phyloP scores from a whole-genome alignment of 2,888 invertebrate species.

The Caenorhabditis sp. region DNA sequence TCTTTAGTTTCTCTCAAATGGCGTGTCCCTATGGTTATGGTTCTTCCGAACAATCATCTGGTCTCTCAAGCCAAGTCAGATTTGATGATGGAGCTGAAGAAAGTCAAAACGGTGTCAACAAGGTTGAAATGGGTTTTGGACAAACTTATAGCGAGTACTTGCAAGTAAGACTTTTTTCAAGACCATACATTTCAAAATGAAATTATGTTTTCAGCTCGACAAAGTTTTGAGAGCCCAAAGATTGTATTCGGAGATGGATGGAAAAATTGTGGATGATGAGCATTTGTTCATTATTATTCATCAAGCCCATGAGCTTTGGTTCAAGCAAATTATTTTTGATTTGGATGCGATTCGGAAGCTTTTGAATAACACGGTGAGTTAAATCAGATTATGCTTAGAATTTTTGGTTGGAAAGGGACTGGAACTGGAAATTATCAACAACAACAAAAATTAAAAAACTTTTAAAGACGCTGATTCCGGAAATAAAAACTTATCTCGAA shows the following conservation, averaged over 20 bases:
- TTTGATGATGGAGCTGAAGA: conserved; percentile 44
- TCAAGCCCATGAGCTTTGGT: conserved; percentile 92
- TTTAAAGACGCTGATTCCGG: no score
- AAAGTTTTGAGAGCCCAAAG: conserved; percentile 84
- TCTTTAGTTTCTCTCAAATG: conserved; percentile 7
- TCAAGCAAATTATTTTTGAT: conserved; percentile 97
- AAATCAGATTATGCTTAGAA: no score
- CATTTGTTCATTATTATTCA: conserved; percentile 57
- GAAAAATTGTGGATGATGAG: conserved; percentile 54
- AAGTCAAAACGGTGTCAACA: conserved; percentile 64
- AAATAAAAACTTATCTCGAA: no score
- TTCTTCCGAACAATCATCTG: conserved; percentile 6
- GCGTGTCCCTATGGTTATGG: conserved; percentile 45
- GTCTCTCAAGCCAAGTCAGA: conserved; percentile 23
- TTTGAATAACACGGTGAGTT: conserved; percentile 74
- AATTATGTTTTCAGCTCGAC: conserved; percentile 80
- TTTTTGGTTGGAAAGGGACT: no score
- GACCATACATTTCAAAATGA: no score
- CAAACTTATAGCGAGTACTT: conserved; percentile 90
- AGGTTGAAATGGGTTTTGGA: conserved; percentile 74
- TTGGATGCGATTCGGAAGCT: conserved; percentile 88
- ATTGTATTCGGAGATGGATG: conserved; percentile 80
- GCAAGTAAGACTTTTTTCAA: conserved; percentile 73
- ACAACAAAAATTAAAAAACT: no score
- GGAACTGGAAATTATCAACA: no score